phyloP scores from a whole-genome alignment of 2,888 invertebrate genomes.

The Prosopocoilus inquinatus region DNA sequence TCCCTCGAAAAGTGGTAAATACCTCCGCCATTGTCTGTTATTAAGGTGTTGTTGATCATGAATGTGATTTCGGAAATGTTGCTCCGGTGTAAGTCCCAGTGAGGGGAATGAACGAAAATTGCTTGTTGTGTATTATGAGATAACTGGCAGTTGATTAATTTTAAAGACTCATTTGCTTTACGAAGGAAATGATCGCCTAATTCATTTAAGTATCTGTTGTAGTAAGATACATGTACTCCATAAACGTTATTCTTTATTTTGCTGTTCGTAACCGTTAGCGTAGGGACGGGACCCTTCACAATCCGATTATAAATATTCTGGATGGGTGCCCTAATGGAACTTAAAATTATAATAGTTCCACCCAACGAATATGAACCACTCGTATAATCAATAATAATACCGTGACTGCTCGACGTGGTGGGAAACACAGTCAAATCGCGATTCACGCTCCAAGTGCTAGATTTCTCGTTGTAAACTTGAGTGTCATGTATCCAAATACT shows the following conservation, averaged over 20 bases:
- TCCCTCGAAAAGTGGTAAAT: conserved; percentile 89
- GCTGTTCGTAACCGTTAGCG: conserved; percentile 66
- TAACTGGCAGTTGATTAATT: conserved; percentile 76
- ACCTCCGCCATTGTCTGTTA: conserved; percentile 85
- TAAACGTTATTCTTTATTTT: conserved; percentile 78
- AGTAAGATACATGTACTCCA: conserved; percentile 81
- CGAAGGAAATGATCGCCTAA: conserved; percentile 81
- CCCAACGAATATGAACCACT: conserved; percentile 79
- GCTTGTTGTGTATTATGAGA: conserved; percentile 80
- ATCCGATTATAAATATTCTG: conserved; percentile 73
- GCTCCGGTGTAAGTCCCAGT: conserved; percentile 80
- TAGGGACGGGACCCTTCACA: conserved; percentile 77
- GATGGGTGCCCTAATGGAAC: conserved; percentile 69
- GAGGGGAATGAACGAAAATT: conserved; percentile 77
- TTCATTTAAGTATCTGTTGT: conserved; percentile 84
- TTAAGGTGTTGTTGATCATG: conserved; percentile 80
- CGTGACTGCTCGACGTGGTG: conserved; percentile 79
- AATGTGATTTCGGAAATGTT: conserved; percentile 89
- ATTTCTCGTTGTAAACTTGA: conserved; percentile 62
- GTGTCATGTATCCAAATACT: conserved; percentile 77
- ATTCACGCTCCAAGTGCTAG: conserved; percentile 74
- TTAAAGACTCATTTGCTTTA: conserved; percentile 84
- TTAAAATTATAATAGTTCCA: conserved; percentile 76
- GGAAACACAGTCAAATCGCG: conserved; percentile 89
- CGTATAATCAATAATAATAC: conserved; percentile 73